A percentile compares a stretch with the other conserved stretches of the same genome.
phyloP scores from a whole-genome alignment of 2,113 vertebrate species.

The Rhineura floridana region DNA sequence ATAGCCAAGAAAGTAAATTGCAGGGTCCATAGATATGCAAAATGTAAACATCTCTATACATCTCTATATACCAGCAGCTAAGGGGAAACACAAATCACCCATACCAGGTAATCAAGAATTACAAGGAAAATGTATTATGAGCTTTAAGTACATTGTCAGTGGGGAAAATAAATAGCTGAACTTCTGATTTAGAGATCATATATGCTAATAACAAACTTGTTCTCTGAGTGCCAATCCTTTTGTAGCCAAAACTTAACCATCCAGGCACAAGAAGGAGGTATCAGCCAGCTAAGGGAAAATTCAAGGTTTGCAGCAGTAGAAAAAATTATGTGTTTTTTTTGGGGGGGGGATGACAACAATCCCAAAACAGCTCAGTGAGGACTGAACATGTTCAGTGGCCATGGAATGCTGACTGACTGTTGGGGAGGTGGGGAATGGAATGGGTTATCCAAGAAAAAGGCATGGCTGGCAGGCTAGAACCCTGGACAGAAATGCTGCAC shows the following conservation, averaged over 20 bases:
- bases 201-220: too few species aligned
- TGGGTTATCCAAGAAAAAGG: background rate
- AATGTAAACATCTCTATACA: constrained; percentile 3
- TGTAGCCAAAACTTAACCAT: background rate
- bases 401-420: background rate
- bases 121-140: background rate
- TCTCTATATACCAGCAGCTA: background rate
- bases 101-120: accelerated
- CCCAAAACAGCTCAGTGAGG: background rate
- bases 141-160: constrained; percentile 44
- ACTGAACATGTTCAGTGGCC: background rate
- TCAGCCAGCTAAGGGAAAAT: background rate
- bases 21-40: background rate
- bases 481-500: background rate
- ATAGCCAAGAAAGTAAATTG: constrained; percentile 6
- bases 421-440: too few species aligned
- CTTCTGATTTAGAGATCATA: background rate
- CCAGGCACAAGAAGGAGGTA: background rate
- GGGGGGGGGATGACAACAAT: too few species aligned
- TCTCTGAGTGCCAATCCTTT: background rate
- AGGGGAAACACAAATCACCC: constrained; percentile 2
- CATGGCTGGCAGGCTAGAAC: background rate
- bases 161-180: background rate
- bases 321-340: too few species aligned
- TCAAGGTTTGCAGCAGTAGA: background rate